Base-by-base conservation (phyloP, 1,140 invertebrate species). In the Trachelipus rathkii region DNA sequence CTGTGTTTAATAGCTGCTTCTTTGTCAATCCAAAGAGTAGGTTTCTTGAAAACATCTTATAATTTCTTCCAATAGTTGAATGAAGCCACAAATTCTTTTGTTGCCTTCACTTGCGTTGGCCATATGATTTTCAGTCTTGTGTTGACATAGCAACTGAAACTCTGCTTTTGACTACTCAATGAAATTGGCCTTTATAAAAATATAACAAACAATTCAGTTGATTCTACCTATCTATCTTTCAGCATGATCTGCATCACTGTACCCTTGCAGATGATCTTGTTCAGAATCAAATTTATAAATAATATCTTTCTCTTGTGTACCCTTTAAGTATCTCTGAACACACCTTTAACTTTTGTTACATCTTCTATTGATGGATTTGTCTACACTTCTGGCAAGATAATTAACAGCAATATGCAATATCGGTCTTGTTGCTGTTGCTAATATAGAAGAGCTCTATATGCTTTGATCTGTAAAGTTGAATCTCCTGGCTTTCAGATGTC, bases 371-470 rank as follows among this genome's bases (percentile, higher is more conserved):
- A 50, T 21, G 73, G 70, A 10, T 76, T n/a, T 76, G 13, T 33
- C 71, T 77, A 19, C 67, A 75, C 13, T 19, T 24, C 70, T 74
- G 10, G 77, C 74, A 74, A 75, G 75, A 75, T 24, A 68, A 43
- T 15, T 68, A 13, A 77, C 76, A 44, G 76, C 46, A 76, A 60
- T 78, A 11, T n/a, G 77, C 23, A 23, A 78, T 75, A 78, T 78
- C 60, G 10, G 74, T 74, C 77, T 46, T 75, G n/a, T 44, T 78
- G 69, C 67, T 78, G 15, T 43, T 19, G 33, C 50, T 78, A 68
- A 78, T 78, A 78, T n/a, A 78, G 60, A 13, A 78, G 44, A 46
- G 75, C 71, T 67, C 77, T 44, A 33, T 21, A 11, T n/a, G 19
- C 33, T 43, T n/a, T n/a, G 75, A 46, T 13, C 71, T 69, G 46